phyloP scores from a whole-genome alignment of 2,113 vertebrate species.

The Odontophorus gujanensis region DNA sequence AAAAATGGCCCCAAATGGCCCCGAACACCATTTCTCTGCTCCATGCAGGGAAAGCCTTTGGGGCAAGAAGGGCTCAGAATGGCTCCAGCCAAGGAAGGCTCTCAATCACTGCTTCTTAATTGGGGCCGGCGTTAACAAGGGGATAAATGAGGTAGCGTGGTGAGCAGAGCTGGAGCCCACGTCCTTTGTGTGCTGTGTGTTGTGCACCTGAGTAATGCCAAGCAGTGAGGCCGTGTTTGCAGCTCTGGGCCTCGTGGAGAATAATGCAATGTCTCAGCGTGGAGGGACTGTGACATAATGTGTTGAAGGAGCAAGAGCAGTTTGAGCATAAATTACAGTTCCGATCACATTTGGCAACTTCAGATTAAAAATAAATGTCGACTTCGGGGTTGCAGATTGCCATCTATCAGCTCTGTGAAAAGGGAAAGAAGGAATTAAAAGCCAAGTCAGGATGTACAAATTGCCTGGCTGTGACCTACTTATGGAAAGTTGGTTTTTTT shows the following conservation, averaged over 20 bases:
- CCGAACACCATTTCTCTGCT: not conserved
- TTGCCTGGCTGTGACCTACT: constrained; percentile 52
- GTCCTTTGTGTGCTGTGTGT: constrained; percentile 30
- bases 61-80: not conserved
- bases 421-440: constrained; percentile 38
- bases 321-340: constrained; percentile 23
- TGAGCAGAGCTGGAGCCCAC: not conserved
- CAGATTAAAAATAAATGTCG: constrained; percentile 47
- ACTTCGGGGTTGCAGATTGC: constrained; percentile 25
- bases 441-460: not conserved
- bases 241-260: not conserved
- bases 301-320: not conserved
- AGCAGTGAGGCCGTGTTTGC: not conserved
- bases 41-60: not conserved
- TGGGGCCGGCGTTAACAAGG: constrained; percentile 22
- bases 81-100: constrained; percentile 6
- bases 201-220: constrained; percentile 30
- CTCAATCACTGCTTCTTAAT: constrained; percentile 27
- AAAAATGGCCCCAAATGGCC: constrained; percentile 8
- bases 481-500: not conserved
- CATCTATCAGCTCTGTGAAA: constrained; percentile 27
- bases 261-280: not conserved
- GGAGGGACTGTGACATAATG: not conserved
- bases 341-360: constrained; percentile 51
- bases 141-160: constrained; percentile 11